phyloP scores from a whole-genome alignment of 2,888 invertebrate genomes.

The Salpingus planirostris region DNA sequence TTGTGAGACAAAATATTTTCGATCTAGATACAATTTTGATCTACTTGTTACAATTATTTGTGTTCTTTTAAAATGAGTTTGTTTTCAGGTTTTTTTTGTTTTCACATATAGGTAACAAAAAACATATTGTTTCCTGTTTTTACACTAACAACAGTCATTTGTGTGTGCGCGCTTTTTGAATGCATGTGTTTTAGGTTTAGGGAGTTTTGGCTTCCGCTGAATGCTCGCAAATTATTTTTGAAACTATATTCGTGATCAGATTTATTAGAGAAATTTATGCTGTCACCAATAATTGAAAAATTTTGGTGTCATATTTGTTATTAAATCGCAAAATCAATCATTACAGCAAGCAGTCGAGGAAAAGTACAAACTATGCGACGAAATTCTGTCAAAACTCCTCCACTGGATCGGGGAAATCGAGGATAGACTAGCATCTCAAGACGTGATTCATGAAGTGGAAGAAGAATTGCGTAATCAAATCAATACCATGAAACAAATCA shows the following conservation, averaged over 20 bases:
- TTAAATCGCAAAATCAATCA: too few species aligned
- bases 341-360: slow-evolving; percentile 91
- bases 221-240: slow-evolving; percentile 6
- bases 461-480: slow-evolving; percentile 85
- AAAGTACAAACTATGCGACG: slow-evolving; percentile 86
- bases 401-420: slow-evolving; percentile 84
- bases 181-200: slow-evolving; percentile 41
- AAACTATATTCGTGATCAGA: background rate
- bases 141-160: slow-evolving; percentile 33
- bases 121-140: too few species aligned
- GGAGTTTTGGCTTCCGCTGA: slow-evolving; percentile 28
- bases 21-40: too few species aligned
- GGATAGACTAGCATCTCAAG: slow-evolving; percentile 73
- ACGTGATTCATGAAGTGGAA: slow-evolving; percentile 76
- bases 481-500: slow-evolving; percentile 80
- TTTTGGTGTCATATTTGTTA: background rate
- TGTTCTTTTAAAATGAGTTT: slow-evolving; percentile 17
- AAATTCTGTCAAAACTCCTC: slow-evolving; percentile 72
- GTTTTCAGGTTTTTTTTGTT: slow-evolving; percentile 25
- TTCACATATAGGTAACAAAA: slow-evolving; percentile 30
- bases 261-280: background rate
- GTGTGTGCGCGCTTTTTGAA: slow-evolving; percentile 39
- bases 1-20: too few species aligned
- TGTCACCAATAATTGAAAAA: too few species aligned
- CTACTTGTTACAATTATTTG: background rate